Base-by-base conservation (phyloP, 2,113 vertebrate species). In the Caloenas nicobarica region DNA sequence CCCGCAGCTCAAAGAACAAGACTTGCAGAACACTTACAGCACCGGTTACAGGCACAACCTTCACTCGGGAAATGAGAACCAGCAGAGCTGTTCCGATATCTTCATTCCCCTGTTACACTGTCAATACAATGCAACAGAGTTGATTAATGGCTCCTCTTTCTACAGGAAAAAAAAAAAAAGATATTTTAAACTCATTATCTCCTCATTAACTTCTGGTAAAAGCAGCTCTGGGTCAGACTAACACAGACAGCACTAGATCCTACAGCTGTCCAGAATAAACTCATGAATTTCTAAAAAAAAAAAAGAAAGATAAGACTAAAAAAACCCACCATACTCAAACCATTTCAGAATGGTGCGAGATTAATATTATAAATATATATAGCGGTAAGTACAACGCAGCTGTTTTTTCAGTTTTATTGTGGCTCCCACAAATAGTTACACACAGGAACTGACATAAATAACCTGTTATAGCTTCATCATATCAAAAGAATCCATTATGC, bases 261-360 rank as follows among this genome's bases (percentile, higher is more conserved):
- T 44, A 16, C 42, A 44, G 42, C 42, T 17, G 42, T 44, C 42
- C 42, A 44, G 16, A 44, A 44, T 7, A 18, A 44, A 44, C 7
- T 44, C 42, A 44, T 17, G 7, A 44, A 17, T 44, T 44, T 44
- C 4, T 17, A 69, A 82, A 76, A 79, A 69, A 82, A 76, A 79
- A 44, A 80, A 82, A 38, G 0, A 10, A 17, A 36, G 34, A 5
- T 0, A 0, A 88, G 50, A 53, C 8, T 25, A 26, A 57, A 84
- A 82, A 66, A 51, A n/a, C 23, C 25, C 24, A 12, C 2, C 7
- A 22, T 21, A 48, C 9, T 23, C 48, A 72, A 76, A 64, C 19
- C 4, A 50, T 4, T 0, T 10, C 13, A 53, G n/a, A 61, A 22
- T 1, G 15, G 15, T 48, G 3, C 3, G 18, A 58, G 34, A 33